phyloP scores from a whole-genome alignment of 2,888 invertebrate genomes.

The Ligdia adustata region DNA sequence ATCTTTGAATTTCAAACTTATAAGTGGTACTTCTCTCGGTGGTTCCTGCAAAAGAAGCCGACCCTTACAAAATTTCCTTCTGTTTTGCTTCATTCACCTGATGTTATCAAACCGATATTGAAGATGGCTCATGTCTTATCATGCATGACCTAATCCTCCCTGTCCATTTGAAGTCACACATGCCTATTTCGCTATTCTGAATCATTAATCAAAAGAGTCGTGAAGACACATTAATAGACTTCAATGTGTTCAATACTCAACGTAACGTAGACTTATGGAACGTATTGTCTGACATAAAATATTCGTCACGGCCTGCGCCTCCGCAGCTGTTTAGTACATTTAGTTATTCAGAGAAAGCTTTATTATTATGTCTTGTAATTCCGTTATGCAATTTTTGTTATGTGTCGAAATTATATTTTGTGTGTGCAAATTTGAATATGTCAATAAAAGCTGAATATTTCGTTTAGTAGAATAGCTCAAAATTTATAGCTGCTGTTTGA shows the following conservation, averaged over 20 bases:
- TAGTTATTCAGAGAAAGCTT: constrained; percentile 68
- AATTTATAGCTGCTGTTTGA: no score
- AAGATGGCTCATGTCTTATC: no score
- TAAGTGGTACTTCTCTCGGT: no score
- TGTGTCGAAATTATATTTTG: constrained; percentile 13
- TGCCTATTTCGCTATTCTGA: background rate
- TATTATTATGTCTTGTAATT: constrained; percentile 54
- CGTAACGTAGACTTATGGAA: constrained; percentile 23
- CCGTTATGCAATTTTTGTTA: constrained; percentile 53
- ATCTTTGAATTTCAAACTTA: no score
- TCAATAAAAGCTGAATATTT: no score
- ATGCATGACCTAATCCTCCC: no score
- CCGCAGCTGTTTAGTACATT: constrained; percentile 58
- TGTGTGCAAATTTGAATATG: constrained; percentile 6
- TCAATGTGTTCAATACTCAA: constrained; percentile 19
- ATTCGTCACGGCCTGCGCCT: constrained; percentile 67
- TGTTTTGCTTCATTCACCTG: no score
- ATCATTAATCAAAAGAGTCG: constrained; percentile 3
- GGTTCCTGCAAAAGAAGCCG: no score
- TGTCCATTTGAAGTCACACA: background rate
- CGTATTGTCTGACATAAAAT: constrained; percentile 55
- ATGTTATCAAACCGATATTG: no score
- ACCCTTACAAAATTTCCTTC: no score
- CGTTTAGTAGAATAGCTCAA: no score
- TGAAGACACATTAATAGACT: constrained; percentile 12